Conservation (phyloP, 2,888 invertebrate genomes). For the Tipula confusa region DNA sequence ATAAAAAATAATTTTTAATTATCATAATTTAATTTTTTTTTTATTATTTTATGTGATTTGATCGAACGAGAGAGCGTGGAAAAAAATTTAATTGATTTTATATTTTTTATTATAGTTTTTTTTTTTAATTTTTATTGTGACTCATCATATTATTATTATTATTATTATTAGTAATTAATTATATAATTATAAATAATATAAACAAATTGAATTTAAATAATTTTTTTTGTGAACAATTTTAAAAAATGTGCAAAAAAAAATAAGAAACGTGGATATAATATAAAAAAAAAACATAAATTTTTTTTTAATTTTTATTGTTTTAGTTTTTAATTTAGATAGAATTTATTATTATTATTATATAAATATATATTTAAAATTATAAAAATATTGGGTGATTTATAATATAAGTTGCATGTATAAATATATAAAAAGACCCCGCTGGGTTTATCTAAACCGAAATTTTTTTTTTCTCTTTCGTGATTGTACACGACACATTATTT, state of each 20-base stretch:
- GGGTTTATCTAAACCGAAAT: background rate
- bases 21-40: background rate
- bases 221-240: background rate
- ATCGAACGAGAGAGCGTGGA: background rate
- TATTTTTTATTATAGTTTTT: conserved; percentile 3
- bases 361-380: background rate
- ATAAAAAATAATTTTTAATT: background rate
- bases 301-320: background rate
- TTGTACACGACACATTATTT: too few relatives aligned
- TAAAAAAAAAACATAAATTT: background rate
- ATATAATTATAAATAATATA: background rate
- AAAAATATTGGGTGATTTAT: background rate
- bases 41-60: background rate
- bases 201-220: background rate
- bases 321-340: background rate
- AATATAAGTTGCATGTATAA: background rate
- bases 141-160: too few relatives aligned
- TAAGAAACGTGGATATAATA: background rate
- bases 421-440: background rate
- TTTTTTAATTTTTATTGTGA: background rate
- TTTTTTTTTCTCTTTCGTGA: background rate
- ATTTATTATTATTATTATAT: background rate
- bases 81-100: background rate
- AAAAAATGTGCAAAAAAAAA: background rate
- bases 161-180: background rate